Percentiles rank a stretch among this genome's conserved stretches.
Conservation (phyloP, 2,113 vertebrate species). For the Epinephelus lanceolatus region DNA sequence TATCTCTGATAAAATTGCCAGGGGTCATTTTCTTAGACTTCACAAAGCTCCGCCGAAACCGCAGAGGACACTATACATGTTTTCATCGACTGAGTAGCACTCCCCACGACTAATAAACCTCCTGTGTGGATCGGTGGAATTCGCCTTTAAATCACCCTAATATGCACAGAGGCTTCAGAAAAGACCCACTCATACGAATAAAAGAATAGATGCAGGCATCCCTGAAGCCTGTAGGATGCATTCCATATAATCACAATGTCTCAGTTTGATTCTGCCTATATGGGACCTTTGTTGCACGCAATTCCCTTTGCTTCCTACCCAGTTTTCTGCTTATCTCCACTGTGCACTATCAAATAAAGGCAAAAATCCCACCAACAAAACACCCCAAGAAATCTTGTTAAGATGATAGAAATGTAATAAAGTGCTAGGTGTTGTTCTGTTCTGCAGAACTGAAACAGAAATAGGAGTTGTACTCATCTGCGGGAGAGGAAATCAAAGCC, state of each 20-base stretch:
- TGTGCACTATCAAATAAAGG: not conserved
- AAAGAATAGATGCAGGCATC: not conserved
- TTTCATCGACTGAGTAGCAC: not conserved
- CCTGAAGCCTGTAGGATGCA: not conserved
- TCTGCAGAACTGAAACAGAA: slow-evolving; percentile 15
- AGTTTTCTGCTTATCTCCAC: not conserved
- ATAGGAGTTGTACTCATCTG: not conserved
- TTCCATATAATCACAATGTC: not conserved
- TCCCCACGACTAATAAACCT: not conserved
- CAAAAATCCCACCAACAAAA: not conserved
- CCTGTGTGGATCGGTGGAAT: not conserved
- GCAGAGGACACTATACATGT: not conserved
- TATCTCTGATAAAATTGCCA: not conserved
- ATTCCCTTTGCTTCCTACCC: not conserved
- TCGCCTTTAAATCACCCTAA: not conserved
- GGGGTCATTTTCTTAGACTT: slow-evolving; percentile 18
- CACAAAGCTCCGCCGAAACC: not conserved
- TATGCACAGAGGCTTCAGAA: not conserved
- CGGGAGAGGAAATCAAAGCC: slow-evolving; percentile 28
- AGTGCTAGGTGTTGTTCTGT: slow-evolving; percentile 17
- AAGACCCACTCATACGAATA: not conserved
- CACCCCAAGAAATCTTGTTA: not conserved
- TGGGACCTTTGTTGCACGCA: not conserved
- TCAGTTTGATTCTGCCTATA: not conserved
- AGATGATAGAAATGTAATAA: slow-evolving; percentile 2